Conservation (phyloP, 2,113 vertebrate genomes). For the Aegotheles bennettii region DNA sequence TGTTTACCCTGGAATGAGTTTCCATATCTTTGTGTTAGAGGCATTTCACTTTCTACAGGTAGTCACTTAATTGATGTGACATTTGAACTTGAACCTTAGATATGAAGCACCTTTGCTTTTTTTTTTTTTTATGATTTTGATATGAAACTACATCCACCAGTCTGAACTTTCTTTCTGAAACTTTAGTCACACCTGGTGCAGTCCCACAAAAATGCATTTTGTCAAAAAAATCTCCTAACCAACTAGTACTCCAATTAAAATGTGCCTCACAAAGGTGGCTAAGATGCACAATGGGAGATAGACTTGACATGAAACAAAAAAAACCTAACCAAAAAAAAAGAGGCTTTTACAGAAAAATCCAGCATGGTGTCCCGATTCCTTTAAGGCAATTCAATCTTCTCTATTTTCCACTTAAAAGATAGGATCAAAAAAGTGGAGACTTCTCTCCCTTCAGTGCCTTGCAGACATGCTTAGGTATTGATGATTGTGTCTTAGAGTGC, state of each 20-base stretch:
- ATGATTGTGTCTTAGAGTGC: neutral
- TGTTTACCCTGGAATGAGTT: neutral
- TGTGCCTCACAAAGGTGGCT: neutral
- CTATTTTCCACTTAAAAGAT: neutral
- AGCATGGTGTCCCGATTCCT: neutral
- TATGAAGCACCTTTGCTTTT: neutral
- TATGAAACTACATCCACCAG: accelerated
- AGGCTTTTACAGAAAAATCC: neutral
- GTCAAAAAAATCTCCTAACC: neutral
- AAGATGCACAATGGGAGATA: neutral
- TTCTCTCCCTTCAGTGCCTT: neutral
- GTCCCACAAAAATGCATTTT: neutral
- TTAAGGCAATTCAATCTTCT: neutral
- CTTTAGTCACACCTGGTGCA: neutral
- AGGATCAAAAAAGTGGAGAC: neutral
- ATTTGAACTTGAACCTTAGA: neutral
- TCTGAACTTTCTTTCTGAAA: neutral
- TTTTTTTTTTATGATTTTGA: neutral
- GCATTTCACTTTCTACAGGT: neutral
- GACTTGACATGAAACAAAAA: neutral
- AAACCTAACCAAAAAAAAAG: too few relatives aligned
- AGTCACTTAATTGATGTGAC: neutral
- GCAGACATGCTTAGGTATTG: neutral
- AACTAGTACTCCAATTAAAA: neutral
- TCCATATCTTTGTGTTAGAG: neutral